Conservation (phyloP, 2,113 vertebrate species). For the Isurus oxyrinchus region DNA sequence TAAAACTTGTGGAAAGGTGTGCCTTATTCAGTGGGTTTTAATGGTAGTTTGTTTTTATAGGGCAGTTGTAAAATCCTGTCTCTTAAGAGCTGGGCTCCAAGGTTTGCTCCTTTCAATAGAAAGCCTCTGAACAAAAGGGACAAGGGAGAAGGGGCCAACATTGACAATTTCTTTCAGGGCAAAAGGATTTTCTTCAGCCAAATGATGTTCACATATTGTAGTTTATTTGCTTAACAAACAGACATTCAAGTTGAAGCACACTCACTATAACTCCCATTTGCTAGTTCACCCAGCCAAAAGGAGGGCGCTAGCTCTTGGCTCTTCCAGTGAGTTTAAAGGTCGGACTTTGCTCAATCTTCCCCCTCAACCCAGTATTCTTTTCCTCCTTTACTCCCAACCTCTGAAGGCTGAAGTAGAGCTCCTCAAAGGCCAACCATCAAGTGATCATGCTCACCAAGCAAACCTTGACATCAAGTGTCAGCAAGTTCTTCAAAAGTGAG, state of each 20-base stretch:
- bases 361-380: too few relatives aligned
- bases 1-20: background rate
- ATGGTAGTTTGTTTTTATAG: background rate
- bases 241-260: background rate
- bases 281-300: background rate
- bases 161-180: background rate
- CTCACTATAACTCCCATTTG: too few relatives aligned
- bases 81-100: too few relatives aligned
- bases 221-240: slow-evolving; percentile 2
- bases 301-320: background rate
- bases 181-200: background rate
- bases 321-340: background rate
- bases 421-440: background rate
- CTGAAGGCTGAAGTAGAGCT: background rate
- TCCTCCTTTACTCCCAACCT: background rate
- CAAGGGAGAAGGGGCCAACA: background rate
- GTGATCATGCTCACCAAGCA: background rate
- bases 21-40: background rate
- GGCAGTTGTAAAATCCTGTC: background rate
- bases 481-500: background rate
- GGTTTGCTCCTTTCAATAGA: background rate
- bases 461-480: background rate
- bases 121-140: background rate
- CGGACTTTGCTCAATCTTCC: background rate
- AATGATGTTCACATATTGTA: background rate